A percentile compares a stretch with the other conserved stretches of the same genome.
Conservation (phyloP, 2,113 vertebrate species). For the Carassius gibelio region DNA sequence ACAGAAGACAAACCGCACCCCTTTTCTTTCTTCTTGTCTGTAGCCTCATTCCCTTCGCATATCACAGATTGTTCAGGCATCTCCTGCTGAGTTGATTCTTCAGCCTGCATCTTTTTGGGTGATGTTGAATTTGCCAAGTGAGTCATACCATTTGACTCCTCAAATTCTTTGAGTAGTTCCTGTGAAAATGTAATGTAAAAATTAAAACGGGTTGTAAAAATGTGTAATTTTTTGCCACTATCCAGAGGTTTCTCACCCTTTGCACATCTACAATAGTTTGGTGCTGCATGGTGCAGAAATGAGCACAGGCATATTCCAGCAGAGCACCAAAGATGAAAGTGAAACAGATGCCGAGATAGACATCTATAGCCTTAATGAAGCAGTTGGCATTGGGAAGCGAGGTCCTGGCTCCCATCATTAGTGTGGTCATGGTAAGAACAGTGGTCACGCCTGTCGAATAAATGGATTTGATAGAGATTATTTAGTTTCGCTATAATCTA, state of each 20-base stretch:
- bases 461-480: not conserved
- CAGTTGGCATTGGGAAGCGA: slow-evolving; percentile 88
- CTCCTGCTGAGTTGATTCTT: slow-evolving; percentile 69
- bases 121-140: slow-evolving; percentile 69
- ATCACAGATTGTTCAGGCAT: slow-evolving; percentile 41
- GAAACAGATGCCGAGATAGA: slow-evolving; percentile 88
- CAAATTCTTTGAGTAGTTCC: slow-evolving; percentile 76
- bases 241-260: slow-evolving; percentile 71
- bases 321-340: slow-evolving; percentile 89
- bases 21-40: slow-evolving; percentile 35
- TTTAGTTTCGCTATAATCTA: slow-evolving; percentile 39
- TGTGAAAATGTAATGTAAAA: slow-evolving; percentile 47
- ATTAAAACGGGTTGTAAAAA: not conserved
- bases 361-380: slow-evolving; percentile 89
- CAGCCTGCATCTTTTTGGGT: slow-evolving; percentile 70
- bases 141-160: slow-evolving; percentile 75
- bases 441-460: slow-evolving; percentile 81
- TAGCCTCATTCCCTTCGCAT: slow-evolving; percentile 42
- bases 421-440: slow-evolving; percentile 87
- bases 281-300: slow-evolving; percentile 83
- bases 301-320: slow-evolving; percentile 86
- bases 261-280: slow-evolving; percentile 73
- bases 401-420: slow-evolving; percentile 88
- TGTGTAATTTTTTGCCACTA: not conserved
- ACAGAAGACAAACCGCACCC: slow-evolving; percentile 69